Percentiles rank a stretch among this genome's conserved stretches.
phyloP scores from a whole-genome alignment of 2,113 vertebrate species.

The Brachyhypopomus occidentalis region DNA sequence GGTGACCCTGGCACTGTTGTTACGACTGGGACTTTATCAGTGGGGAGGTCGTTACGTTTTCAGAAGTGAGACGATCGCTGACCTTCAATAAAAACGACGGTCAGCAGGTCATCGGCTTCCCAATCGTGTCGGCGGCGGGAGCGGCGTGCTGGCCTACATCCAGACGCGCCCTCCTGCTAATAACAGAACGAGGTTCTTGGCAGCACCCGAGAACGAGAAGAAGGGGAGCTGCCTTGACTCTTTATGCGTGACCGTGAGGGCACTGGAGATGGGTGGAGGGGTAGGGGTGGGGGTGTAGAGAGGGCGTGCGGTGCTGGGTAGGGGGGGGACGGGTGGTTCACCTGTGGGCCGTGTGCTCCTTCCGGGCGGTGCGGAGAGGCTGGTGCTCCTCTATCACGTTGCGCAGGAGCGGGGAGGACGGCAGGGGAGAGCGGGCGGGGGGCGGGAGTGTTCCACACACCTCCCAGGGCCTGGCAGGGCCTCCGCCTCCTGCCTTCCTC shows the following conservation, averaged over 20 bases:
- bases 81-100: not conserved
- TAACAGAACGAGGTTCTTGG: constrained; percentile 3
- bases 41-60: constrained; percentile 3
- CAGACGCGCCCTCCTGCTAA: not conserved
- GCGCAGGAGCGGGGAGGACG: constrained; percentile 71
- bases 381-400: constrained; percentile 79
- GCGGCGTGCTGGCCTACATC: not conserved
- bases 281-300: too few relatives aligned
- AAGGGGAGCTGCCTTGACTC: not conserved
- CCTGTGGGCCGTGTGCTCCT: constrained; percentile 71
- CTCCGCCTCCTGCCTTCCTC: constrained; percentile 76
- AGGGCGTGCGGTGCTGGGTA: not conserved
- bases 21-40: not conserved
- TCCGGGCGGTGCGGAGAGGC: constrained; percentile 63
- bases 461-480: constrained; percentile 69
- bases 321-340: constrained; percentile 57
- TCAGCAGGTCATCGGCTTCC: not conserved
- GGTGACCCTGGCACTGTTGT: not conserved
- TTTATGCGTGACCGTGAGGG: too few relatives aligned
- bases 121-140: not conserved
- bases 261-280: too few relatives aligned
- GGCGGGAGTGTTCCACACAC: constrained; percentile 62
- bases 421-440: constrained; percentile 61
- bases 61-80: not conserved
- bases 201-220: not conserved